Evolutionary conservation across 1,140 invertebrate species (phyloP).

Genomic region (Leptinotarsa defecta): DNA sequence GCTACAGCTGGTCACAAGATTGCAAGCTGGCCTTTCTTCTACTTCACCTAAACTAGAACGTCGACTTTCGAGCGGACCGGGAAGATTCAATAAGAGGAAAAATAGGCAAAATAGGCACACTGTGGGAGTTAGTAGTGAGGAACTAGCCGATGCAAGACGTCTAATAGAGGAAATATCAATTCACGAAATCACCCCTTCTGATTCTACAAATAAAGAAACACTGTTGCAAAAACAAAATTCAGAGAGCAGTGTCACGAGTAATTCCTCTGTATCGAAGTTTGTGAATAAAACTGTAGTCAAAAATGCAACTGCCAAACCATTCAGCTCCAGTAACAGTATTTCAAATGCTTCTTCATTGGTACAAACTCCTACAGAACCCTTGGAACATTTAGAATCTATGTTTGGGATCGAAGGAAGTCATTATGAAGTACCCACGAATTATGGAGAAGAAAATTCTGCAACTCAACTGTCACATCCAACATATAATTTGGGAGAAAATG

Average conservation of each 20-base stretch:
- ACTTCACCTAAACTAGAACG: constrained; percentile 52
- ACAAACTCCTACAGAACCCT: constrained; percentile 49
- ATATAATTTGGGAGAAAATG: background rate
- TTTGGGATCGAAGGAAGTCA: constrained; percentile 38
- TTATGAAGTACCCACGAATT: background rate
- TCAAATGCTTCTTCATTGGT: constrained; percentile 46
- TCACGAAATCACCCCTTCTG: constrained; percentile 46
- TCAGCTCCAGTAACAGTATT: constrained; percentile 48
- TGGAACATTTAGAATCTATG: constrained; percentile 40
- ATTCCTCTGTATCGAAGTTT: constrained; percentile 42
- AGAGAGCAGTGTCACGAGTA: constrained; percentile 43
- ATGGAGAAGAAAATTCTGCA: background rate
- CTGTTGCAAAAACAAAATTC: constrained; percentile 48
- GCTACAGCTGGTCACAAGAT: constrained; percentile 72
- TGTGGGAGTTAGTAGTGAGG: constrained; percentile 78
- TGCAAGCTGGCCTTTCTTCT: constrained; percentile 68
- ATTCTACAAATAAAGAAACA: constrained; percentile 30
- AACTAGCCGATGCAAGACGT: constrained; percentile 74
- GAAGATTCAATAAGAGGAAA: constrained; percentile 50
- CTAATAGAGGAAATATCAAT: constrained; percentile 70
- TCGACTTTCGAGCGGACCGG: constrained; percentile 27
- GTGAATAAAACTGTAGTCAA: constrained; percentile 51
- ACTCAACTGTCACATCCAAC: background rate
- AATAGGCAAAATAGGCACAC: constrained; percentile 71
- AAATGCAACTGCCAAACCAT: constrained; percentile 57